Evolutionary conservation across 2,888 invertebrate genomes (phyloP).

Genomic region (Prosapia bicincta): DNA sequence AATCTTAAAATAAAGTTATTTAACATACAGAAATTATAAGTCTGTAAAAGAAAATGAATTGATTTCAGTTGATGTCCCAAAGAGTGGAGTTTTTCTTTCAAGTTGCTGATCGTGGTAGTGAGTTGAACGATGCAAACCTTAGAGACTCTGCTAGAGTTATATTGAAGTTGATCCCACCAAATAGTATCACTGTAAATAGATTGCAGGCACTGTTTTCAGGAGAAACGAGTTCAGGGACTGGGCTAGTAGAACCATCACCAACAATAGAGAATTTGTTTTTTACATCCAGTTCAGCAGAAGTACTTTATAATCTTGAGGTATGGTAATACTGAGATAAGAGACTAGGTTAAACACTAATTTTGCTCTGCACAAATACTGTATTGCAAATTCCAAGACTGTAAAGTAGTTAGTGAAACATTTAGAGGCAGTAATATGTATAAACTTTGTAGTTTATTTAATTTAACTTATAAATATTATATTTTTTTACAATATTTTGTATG

Average conservation of each 20-base stretch:
- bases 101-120: conserved; percentile 83
- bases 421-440: too few species aligned
- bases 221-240: conserved; percentile 35
- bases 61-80: conserved; percentile 71
- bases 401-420: too few species aligned
- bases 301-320: conserved; percentile 71
- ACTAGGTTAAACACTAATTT: not conserved
- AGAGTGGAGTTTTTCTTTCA: conserved; percentile 79
- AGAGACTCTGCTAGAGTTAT: conserved; percentile 80
- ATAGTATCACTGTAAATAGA: conserved; percentile 59
- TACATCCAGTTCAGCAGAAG: conserved; percentile 67
- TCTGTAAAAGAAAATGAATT: not conserved
- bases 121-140: conserved; percentile 71
- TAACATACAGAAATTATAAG: too few species aligned
- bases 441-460: too few species aligned
- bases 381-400: too few species aligned
- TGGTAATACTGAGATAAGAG: conserved; percentile 31
- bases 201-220: conserved; percentile 46
- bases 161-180: conserved; percentile 77
- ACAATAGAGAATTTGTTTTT: conserved; percentile 64
- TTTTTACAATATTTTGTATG: too few species aligned
- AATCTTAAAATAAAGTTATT: too few species aligned
- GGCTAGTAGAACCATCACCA: conserved; percentile 42
- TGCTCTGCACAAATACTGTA: not conserved
- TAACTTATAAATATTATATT: too few species aligned